phyloP scores from a whole-genome alignment of 2,113 vertebrate species.

The Onychostoma macrolepis region DNA sequence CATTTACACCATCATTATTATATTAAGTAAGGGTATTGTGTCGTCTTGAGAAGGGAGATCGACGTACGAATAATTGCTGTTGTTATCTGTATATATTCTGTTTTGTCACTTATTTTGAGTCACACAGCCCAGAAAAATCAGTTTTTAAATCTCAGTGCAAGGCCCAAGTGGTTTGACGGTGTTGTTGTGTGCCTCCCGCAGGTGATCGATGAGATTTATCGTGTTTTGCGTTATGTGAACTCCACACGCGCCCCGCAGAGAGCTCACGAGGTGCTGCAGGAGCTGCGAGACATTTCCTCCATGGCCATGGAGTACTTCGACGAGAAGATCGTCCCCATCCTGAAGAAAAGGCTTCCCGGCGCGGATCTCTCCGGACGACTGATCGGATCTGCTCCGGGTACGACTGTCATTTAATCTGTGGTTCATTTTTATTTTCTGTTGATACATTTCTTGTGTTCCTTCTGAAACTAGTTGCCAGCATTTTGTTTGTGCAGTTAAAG shows the following conservation, averaged over 20 bases:
- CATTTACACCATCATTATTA: neutral
- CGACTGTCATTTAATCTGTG: neutral
- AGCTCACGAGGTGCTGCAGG: slow-evolving; percentile 97
- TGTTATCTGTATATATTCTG: too few relatives aligned
- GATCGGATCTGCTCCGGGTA: slow-evolving; percentile 95
- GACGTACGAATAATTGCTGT: too few relatives aligned
- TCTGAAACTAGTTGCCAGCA: neutral
- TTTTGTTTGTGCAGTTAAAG: neutral
- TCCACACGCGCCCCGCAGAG: slow-evolving; percentile 96
- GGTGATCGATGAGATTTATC: slow-evolving; percentile 99
- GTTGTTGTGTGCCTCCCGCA: slow-evolving; percentile 60
- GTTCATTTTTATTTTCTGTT: neutral
- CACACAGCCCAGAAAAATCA: too few relatives aligned
- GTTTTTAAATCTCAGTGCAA: too few relatives aligned
- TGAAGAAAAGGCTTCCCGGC: slow-evolving; percentile 96
- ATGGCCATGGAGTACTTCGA: slow-evolving; percentile 99
- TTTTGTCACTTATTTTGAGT: too few relatives aligned
- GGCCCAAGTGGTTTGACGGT: neutral
- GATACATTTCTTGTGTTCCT: too few relatives aligned
- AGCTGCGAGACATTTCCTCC: slow-evolving; percentile 96
- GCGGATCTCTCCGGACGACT: slow-evolving; percentile 96
- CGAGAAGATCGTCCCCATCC: slow-evolving; percentile 97
- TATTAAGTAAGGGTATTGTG: too few relatives aligned
- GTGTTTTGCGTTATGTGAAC: slow-evolving; percentile 96
- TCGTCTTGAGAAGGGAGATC: too few relatives aligned